Percentiles rank a stretch among this genome's conserved stretches.
These are phyloP conservation scores for Chloroclysta siterata DNA, from an alignment of 2,888 invertebrate species.

Conservation along the genomic window DNA sequence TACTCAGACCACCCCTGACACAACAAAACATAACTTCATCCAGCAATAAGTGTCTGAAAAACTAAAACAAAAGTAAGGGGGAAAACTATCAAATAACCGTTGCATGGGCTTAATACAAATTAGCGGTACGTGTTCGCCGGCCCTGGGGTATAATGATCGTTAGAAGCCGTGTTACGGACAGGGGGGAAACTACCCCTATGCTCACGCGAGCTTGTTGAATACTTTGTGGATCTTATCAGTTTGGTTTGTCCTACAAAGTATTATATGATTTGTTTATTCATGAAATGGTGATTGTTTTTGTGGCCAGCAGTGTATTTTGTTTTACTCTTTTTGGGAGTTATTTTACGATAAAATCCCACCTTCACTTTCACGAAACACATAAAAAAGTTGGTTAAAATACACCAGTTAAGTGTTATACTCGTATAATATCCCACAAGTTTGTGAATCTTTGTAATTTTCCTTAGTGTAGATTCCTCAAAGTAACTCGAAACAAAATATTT, in stretches of 20 bases:
- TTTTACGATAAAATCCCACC: neutral
- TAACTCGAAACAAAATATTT: neutral
- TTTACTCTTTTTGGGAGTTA: neutral
- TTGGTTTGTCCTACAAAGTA: conserved; percentile 8
- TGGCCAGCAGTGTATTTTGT: conserved; percentile 7
- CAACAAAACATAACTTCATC: neutral
- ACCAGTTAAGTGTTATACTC: too few species aligned
- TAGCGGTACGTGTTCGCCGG: conserved; percentile 19
- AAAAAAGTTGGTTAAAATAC: too few species aligned
- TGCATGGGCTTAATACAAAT: conserved; percentile 27
- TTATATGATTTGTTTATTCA: conserved; percentile 19
- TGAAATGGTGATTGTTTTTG: neutral
- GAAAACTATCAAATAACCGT: conserved; percentile 22
- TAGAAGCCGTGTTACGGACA: conserved; percentile 16
- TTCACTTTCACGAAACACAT: neutral
- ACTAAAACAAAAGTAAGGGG: conserved; percentile 10
- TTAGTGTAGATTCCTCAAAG: neutral
- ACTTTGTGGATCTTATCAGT: conserved; percentile 18
- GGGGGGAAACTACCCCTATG: conserved; percentile 18
- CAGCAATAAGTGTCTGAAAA: conserved; percentile 2
- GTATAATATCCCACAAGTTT: neutral
- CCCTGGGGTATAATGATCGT: conserved; percentile 21
- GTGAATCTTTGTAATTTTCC: neutral
- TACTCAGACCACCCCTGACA: neutral
- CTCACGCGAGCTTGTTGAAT: conserved; percentile 31